Base-by-base conservation (phyloP, 2,888 invertebrate genomes). In the Eurytoma adleriae region DNA sequence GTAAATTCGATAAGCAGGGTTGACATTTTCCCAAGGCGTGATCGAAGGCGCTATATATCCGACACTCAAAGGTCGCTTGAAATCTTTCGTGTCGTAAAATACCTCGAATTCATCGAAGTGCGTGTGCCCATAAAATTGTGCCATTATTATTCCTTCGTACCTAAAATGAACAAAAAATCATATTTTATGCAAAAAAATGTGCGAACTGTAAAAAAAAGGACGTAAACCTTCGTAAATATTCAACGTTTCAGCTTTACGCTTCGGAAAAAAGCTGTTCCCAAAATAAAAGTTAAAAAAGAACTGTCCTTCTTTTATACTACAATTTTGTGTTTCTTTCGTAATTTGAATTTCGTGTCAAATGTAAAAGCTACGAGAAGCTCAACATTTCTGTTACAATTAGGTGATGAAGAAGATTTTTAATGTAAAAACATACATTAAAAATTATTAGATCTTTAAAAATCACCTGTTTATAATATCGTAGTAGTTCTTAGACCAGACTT, bases 1-100 rank as follows among this genome's bases (percentile, higher is more conserved):
- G 91, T 98, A 99, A 91, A 99, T 96, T 88, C 99, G 93, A 91
- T 98, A 99, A 20, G 98, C 98, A 0, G 99, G 97, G 92, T 99
- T 99, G 75, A 98, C 93, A 89, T 96, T 95, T 85, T 95, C 95
- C 89, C 98, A 99, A 0, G 99, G 97, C 0, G 99, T 97, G 0
- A 99, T 96, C 0, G 98, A 98, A 3, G 99, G 99, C 12, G 97
- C 97, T 30, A 99, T 94, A 88, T 98, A 99, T 0, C 97, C 97
- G 83, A 98, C 94, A 89, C 95, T 96, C 10, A 96, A 94, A 1
- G 98, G 95, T 91, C 96, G 92, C 93, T 95, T 93, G 85, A 96
- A 92, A 91, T 97, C 95, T 83, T 95, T 93, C 1, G 95, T 94
- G 90, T 97, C 97, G 88, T 97, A 98, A 91, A 97, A 98, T 82